phyloP scores from a whole-genome alignment of 2,888 invertebrate species.

The Yponomeuta sedellus region DNA sequence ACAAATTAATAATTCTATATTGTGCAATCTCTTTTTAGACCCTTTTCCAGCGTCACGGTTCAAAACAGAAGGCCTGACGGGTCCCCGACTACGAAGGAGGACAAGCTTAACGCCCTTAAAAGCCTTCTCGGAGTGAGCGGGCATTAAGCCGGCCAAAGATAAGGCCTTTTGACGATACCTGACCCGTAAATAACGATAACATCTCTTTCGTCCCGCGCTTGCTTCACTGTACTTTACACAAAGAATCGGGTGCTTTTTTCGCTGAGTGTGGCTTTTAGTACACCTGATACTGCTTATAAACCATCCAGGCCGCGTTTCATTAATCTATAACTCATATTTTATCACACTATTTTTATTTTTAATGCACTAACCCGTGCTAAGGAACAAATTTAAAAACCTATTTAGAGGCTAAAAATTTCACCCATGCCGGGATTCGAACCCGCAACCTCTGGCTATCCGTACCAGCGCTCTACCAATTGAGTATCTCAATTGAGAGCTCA shows the following conservation, averaged over 20 bases:
- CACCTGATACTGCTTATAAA: too few relatives aligned
- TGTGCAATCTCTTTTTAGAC: background rate
- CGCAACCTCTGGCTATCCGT: too few relatives aligned
- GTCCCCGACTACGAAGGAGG: background rate
- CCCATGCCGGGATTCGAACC: too few relatives aligned
- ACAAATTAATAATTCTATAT: too few relatives aligned
- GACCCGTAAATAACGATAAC: constrained; percentile 17
- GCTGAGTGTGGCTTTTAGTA: background rate
- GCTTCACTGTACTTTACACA: constrained; percentile 1
- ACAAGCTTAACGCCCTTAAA: constrained; percentile 12
- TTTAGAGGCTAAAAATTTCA: too few relatives aligned
- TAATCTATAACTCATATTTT: too few relatives aligned
- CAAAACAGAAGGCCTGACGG: background rate
- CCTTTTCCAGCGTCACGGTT: background rate
- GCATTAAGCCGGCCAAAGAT: constrained; percentile 16
- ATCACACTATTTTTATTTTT: too few relatives aligned
- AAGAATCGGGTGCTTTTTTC: background rate
- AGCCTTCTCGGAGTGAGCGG: constrained; percentile 13
- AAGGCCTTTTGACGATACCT: constrained; percentile 16
- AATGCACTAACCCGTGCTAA: too few relatives aligned
- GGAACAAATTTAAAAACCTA: too few relatives aligned
- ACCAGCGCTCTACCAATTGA: too few relatives aligned
- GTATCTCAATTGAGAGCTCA: too few relatives aligned
- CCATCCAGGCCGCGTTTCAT: too few relatives aligned
- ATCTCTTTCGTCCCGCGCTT: constrained; percentile 7